These are phyloP conservation scores for Drosophila robusta DNA, from an alignment of 2,888 invertebrate species.

Conservation along the genomic window DNA sequence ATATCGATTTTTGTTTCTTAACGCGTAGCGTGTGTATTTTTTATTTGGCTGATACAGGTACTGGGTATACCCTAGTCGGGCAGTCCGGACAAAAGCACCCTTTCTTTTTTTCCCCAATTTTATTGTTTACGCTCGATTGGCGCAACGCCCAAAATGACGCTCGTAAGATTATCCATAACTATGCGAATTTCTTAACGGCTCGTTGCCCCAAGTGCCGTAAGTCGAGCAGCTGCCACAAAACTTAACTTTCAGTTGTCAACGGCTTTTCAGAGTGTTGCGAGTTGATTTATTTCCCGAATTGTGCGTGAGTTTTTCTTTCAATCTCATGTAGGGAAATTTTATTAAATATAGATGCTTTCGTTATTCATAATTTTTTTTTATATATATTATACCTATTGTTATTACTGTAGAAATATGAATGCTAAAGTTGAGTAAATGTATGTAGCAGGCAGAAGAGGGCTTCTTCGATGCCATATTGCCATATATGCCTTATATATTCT, in stretches of 20 bases:
- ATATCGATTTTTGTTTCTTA: too few species aligned
- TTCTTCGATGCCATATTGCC: too few species aligned
- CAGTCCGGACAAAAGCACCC: neutral
- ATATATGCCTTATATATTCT: too few species aligned
- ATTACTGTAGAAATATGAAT: too few species aligned
- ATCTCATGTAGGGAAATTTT: neutral
- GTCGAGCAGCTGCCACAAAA: constrained; percentile 28
- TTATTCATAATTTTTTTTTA: neutral
- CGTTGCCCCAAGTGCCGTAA: constrained; percentile 44
- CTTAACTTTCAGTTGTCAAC: constrained; percentile 44
- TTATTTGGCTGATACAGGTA: too few species aligned
- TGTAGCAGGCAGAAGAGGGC: too few species aligned
- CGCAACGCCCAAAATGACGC: constrained; percentile 46
- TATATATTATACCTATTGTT: too few species aligned
- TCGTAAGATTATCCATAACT: constrained; percentile 57
- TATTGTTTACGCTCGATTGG: constrained; percentile 64
- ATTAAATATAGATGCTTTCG: neutral
- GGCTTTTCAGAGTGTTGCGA: constrained; percentile 38
- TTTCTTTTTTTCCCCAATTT: constrained; percentile 26
- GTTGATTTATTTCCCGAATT: neutral
- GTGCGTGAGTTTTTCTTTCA: neutral
- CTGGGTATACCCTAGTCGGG: neutral
- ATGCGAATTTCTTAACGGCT: constrained; percentile 64
- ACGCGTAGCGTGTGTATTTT: too few species aligned
- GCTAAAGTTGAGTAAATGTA: too few species aligned